Evolutionary conservation across 1,140 invertebrate genomes (phyloP), one percentile per base, ranked within the genome.

Genomic region (Hirudo medicinalis): DNA sequence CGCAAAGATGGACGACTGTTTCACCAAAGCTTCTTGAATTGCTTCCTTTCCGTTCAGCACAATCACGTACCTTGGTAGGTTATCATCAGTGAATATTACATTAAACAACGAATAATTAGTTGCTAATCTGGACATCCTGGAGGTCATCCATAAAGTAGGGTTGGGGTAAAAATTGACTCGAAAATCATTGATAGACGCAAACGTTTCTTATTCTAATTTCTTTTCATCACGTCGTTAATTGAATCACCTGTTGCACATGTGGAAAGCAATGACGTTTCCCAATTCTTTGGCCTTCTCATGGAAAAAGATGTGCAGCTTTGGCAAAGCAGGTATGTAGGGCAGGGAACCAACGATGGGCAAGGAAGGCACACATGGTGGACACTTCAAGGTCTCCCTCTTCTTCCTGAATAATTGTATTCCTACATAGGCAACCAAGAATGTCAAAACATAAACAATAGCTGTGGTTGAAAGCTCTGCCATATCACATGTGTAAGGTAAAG

Each of bases 11-110:
- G 1, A 0, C 11, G 57, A 25, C 8, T 63, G 57, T 32, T 63
- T 63, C 57, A 63, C 22, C 57, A 63, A n/a, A 32, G 57, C 57
- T 17, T 63, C 57, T 63, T 32, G 57, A 27, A 63, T 63, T 32
- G 57, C 57, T 20, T 63, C 57, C 19, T 20, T 63, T 25, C 57
- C 57, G 57, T 63, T 63, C 57, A 63, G 29, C 57, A 63, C 57
- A 25, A 63, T 11, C 11, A 63, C 22, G 29, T 27, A 63, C 57
- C 57, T 63, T 9, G 8, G 4, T 27, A 63, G 29, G 9, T 49
- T 17, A 13, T 49, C 11, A 49, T 49, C 43, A 49, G 0, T 49
- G 9, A 17, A 49, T 5, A 17, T 11, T 49, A 49, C 9, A 8
- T 49, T 49, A 49, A 49, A 49, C 43, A 49, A 11, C 15, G 9